phyloP scores from a whole-genome alignment of 2,888 invertebrate genomes.

The Acanthosepion esculentum region DNA sequence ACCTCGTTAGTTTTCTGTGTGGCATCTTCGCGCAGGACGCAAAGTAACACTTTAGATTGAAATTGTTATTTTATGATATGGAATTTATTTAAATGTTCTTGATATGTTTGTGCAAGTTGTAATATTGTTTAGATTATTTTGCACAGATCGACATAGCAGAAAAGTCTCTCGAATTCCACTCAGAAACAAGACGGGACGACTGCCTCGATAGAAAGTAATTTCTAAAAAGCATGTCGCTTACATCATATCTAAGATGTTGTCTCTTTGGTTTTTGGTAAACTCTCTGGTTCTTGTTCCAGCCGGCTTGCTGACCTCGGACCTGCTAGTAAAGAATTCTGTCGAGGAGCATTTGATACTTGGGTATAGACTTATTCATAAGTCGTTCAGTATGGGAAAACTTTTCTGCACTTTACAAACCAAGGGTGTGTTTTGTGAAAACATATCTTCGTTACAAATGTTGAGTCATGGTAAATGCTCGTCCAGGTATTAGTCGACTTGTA shows the following conservation, averaged over 20 bases:
- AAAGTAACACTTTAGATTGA: neutral
- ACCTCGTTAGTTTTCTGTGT: neutral
- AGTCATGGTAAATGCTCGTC: neutral
- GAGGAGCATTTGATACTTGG: neutral
- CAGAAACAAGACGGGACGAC: neutral
- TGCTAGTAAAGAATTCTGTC: neutral
- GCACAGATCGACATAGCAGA: neutral
- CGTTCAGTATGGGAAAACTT: neutral
- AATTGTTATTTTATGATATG: conserved; percentile 16
- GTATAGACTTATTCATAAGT: neutral
- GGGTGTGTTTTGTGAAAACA: neutral
- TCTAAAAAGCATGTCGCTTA: neutral
- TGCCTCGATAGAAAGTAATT: neutral
- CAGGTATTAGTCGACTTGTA: neutral
- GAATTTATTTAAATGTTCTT: conserved; percentile 23
- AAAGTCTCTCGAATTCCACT: neutral
- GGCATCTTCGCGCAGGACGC: neutral
- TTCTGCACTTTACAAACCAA: neutral
- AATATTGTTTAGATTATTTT: neutral
- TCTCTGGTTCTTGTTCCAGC: conserved; percentile 9
- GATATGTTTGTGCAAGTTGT: conserved; percentile 33
- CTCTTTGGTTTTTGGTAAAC: neutral
- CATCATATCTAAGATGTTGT: conserved; percentile 33
- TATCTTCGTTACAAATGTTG: neutral
- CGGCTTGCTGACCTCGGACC: neutral